Percentiles rank a stretch among this genome's conserved stretches.
Evolutionary conservation across 2,888 invertebrate species (phyloP).

Genomic region (Linnaemya tessellans): DNA sequence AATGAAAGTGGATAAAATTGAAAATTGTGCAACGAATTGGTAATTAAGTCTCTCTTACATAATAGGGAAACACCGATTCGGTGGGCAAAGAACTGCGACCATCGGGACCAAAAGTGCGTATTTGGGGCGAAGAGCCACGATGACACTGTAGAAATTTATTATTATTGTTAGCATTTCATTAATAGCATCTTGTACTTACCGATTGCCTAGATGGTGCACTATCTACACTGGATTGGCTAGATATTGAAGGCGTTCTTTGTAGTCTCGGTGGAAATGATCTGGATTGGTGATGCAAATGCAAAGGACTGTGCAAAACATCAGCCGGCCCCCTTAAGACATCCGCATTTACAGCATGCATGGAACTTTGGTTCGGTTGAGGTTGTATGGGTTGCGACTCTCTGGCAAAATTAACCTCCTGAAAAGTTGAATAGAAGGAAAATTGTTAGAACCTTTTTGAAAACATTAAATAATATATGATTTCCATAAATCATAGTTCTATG

Average conservation of each 20-base stretch:
- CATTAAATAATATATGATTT: too few relatives aligned
- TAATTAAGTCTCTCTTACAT: slow-evolving; percentile 66
- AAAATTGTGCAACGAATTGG: not conserved
- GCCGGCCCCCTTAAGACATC: slow-evolving; percentile 83
- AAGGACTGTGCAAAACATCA: slow-evolving; percentile 85
- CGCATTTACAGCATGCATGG: slow-evolving; percentile 79
- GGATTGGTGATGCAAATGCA: slow-evolving; percentile 88
- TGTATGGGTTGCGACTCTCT: slow-evolving; percentile 87
- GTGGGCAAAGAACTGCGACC: slow-evolving; percentile 86
- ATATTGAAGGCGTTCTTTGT: slow-evolving; percentile 91
- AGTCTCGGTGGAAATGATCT: slow-evolving; percentile 88
- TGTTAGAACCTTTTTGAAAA: not conserved
- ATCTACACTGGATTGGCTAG: slow-evolving; percentile 92
- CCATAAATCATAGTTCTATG: too few relatives aligned
- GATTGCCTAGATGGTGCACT: slow-evolving; percentile 87
- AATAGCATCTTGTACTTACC: slow-evolving; percentile 74
- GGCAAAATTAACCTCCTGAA: slow-evolving; percentile 87
- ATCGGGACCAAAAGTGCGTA: slow-evolving; percentile 92
- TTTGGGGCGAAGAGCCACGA: slow-evolving; percentile 92
- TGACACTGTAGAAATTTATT: slow-evolving; percentile 84
- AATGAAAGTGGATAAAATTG: slow-evolving; percentile 3
- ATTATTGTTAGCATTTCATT: not conserved
- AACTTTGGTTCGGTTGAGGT: slow-evolving; percentile 84
- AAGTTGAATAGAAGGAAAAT: slow-evolving; percentile 25
- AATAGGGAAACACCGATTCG: slow-evolving; percentile 80